A percentile compares a stretch with the other conserved stretches of the same genome.
These are phyloP conservation scores for Aythya fuligula DNA, from an alignment of 2,797 vertebrate genomes.

Conservation along the genomic window DNA sequence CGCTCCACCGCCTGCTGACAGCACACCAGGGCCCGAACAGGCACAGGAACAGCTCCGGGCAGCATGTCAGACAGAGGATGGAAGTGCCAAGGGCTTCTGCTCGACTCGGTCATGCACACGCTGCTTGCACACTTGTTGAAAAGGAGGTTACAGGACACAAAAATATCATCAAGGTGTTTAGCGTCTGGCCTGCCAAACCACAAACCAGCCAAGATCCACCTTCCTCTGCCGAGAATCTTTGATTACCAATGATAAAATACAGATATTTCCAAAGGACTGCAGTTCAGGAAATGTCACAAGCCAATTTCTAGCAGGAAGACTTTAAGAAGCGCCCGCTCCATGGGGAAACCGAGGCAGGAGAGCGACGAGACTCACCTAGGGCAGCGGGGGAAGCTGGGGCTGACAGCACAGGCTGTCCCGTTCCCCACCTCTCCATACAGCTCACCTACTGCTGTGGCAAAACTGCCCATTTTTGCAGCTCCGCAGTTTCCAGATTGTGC, in stretches of 20 bases:
- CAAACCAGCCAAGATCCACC: neutral
- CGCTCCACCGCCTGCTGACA: slow-evolving; percentile 28
- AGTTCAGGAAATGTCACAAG: neutral
- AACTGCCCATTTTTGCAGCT: too few species aligned
- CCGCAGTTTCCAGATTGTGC: neutral
- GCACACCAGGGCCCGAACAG: slow-evolving; percentile 21
- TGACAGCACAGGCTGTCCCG: neutral
- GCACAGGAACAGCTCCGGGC: neutral
- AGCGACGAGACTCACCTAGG: neutral
- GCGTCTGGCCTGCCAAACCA: neutral
- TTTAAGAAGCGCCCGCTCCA: rapidly evolving
- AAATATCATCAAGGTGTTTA: neutral
- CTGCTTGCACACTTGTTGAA: neutral
- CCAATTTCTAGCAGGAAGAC: neutral
- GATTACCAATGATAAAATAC: rapidly evolving
- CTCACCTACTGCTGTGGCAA: neutral
- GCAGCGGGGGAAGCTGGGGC: neutral
- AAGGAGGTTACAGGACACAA: neutral
- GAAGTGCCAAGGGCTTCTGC: neutral
- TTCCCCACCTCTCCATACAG: neutral
- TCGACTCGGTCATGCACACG: rapidly evolving
- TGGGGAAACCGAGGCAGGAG: neutral
- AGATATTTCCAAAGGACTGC: neutral
- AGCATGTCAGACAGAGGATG: neutral
- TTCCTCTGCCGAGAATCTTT: rapidly evolving